phyloP scores from a whole-genome alignment of 1,140 invertebrate genomes.

The Asbolus verrucosus region DNA sequence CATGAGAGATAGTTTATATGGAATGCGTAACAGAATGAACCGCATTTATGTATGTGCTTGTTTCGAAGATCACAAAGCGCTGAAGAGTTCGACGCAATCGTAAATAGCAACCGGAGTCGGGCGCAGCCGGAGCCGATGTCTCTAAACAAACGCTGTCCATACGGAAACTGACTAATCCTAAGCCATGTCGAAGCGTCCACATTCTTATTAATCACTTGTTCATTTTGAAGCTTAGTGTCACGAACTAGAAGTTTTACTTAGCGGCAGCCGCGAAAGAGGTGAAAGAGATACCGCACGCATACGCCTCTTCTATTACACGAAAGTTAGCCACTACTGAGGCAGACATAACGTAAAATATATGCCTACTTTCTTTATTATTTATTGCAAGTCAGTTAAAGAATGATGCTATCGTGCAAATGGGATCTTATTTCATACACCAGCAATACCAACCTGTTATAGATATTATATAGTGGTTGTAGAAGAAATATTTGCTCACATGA shows the following conservation, averaged over 20 bases:
- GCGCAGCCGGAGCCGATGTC: conserved; percentile 21
- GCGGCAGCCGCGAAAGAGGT: conserved; percentile 5
- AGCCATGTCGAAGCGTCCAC: conserved; percentile 19
- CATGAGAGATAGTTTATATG: conserved; percentile 29
- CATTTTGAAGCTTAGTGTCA: conserved; percentile 32
- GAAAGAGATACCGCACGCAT: conserved; percentile 20
- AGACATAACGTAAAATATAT: conserved; percentile 31
- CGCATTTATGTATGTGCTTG: conserved; percentile 32
- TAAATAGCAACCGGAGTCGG: conserved; percentile 27
- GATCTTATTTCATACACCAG: conserved; percentile 40
- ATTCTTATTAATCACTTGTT: conserved; percentile 38
- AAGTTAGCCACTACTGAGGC: neutral
- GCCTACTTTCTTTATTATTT: conserved; percentile 40
- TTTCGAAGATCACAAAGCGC: conserved; percentile 24
- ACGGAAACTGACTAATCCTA: conserved; percentile 20
- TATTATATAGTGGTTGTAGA: conserved; percentile 17
- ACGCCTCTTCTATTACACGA: conserved; percentile 33
- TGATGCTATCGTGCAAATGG: conserved; percentile 40
- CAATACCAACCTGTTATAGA: conserved; percentile 29
- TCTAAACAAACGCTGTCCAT: conserved; percentile 10
- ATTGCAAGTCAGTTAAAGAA: conserved; percentile 21
- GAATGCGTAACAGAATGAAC: conserved; percentile 34
- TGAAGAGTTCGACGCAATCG: conserved; percentile 14
- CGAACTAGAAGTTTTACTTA: conserved; percentile 37
- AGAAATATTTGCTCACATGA: conserved; percentile 13